phyloP scores from a whole-genome alignment of 1,140 invertebrate genomes.

The Drosophila melanogaster region Release_6_plus_ISO1_MT NC_004354.4:9298501-9299000 shows the following conservation, averaged over 20 bases:
- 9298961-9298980: no score
- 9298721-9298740: conserved; percentile 76
- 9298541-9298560: conserved; percentile 66
- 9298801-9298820: conserved; percentile 3
- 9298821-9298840: neutral
- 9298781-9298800: conserved; percentile 58
- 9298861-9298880: neutral
- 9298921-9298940: no score
- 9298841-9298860: conserved; percentile 8
- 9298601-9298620: conserved; percentile 5
- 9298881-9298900: conserved; percentile 9
- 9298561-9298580: conserved; percentile 42
- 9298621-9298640: conserved; percentile 29
- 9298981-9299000: no score
- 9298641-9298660: conserved; percentile 37
- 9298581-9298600: conserved; percentile 10
- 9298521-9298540: conserved; percentile 36
- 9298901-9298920: conserved; percentile 13
- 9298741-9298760: conserved; percentile 16
- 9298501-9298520: conserved; percentile 10
- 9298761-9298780: conserved; percentile 63
- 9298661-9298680: conserved; percentile 17
- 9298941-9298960: no score
- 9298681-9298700: conserved; percentile 24
- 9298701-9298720: conserved; percentile 76